These are phyloP conservation scores for Hydrochoerus hydrochaeris DNA, from an alignment of 2,113 vertebrate species.

Conservation along the genomic window DNA sequence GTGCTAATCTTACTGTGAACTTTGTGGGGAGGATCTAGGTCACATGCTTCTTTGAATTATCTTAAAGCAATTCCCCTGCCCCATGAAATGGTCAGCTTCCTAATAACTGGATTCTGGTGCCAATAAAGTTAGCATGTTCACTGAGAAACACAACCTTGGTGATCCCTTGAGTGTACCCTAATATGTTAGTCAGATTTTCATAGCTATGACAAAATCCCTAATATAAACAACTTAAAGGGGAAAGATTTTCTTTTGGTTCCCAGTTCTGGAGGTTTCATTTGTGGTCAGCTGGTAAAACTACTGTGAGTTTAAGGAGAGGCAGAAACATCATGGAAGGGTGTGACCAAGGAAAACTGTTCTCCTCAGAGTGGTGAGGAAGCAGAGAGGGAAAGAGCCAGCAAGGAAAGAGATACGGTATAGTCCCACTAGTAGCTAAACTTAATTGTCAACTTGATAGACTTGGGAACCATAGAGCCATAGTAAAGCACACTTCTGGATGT, in stretches of 20 bases:
- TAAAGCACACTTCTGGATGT: not conserved
- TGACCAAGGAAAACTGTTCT: not conserved
- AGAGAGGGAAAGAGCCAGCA: not conserved
- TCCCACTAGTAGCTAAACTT: not conserved
- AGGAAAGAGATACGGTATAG: not conserved
- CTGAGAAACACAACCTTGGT: not conserved
- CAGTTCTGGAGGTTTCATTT: not conserved
- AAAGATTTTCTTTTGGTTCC: not conserved
- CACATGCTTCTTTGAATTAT: not conserved
- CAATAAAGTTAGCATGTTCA: not conserved
- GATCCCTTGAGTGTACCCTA: not conserved
- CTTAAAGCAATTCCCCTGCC: not conserved
- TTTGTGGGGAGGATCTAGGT: not conserved
- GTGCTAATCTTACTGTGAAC: not conserved
- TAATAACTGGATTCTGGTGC: not conserved
- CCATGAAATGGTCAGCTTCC: not conserved
- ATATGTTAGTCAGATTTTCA: not conserved
- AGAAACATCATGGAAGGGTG: not conserved
- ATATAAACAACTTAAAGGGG: not conserved
- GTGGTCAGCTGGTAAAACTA: not conserved
- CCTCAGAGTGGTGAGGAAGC: not conserved
- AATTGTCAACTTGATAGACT: not conserved
- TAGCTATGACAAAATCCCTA: not conserved
- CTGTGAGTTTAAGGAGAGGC: not conserved
- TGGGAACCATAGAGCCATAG: not conserved